Evolutionary conservation across 2,113 vertebrate species (phyloP), one percentile per base, ranked within the genome.

Genomic region (Anthoscopus minutus): DNA sequence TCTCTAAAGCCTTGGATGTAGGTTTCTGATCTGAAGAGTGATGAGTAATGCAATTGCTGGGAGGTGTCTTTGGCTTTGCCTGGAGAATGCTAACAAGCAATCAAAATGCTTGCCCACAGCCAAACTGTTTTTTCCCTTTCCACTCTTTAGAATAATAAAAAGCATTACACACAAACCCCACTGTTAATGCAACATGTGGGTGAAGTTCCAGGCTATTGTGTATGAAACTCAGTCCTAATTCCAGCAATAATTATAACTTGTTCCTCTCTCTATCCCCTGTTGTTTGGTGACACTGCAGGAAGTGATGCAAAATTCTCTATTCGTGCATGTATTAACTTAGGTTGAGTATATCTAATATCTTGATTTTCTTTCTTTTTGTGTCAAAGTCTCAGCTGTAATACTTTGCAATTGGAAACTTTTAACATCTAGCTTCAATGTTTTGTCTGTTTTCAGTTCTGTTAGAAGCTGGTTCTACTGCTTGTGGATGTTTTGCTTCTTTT

Each of bases 181-280:
- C 92, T 95, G 89, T 60, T 95, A 93, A 89, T 94, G 85, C 85
- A 96, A 91, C 71, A 86, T 95, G 86, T 86, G 92, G 89, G 67
- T 93, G 88, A 95, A 88, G 89, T 95, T 96, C 95, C 96, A 96
- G 88, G 47, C 95, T 94, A 95, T 96, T 97, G 94, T 95, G 93
- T 94, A 50, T 61, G 82, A 92, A 96, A 74, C 60, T 92, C 42
- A 56, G 60, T 54, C 85, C 88, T 58, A 65, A 89, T 95, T 96
- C 94, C 94, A 96, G 87, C 81, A 83, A 70, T 93, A 96, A 96
- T 95, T 94, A 86, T 66, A 67, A 83, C 79, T 93, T 70, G 71
- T 87, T 91, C 66, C 84, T 69, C 65, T 60, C 53, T 84, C 37
- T 87, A 58, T 64, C 66, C 28, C 8, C 16, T 72, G 58, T 93